Evolutionary conservation across 2,113 vertebrate species (phyloP).

Genomic region (Notiomystis cincta): DNA sequence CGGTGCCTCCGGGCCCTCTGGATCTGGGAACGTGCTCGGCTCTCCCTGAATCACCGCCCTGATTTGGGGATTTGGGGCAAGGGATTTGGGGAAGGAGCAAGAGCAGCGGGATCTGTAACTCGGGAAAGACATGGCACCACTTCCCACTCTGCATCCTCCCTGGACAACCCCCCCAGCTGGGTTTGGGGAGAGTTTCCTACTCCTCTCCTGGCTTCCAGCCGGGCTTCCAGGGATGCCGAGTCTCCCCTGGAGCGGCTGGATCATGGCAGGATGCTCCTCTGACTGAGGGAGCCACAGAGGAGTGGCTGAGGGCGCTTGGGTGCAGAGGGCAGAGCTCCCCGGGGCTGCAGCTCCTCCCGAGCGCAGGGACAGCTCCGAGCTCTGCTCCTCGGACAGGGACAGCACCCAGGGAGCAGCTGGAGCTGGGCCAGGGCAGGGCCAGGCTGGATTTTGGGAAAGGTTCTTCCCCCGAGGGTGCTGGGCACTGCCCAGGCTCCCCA

Average conservation of each 20-base stretch:
- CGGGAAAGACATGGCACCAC: fast-evolving
- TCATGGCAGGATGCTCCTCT: not conserved
- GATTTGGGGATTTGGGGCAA: too few species aligned
- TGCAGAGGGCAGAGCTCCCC: not conserved
- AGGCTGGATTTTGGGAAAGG: not conserved
- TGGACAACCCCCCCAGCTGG: not conserved
- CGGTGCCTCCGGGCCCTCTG: not conserved
- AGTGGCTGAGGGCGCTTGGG: too few species aligned
- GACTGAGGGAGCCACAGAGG: not conserved
- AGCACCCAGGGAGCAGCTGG: not conserved
- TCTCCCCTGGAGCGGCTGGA: not conserved
- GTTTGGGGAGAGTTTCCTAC: not conserved
- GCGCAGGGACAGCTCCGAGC: not conserved
- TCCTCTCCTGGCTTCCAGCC: not conserved
- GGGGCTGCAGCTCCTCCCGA: not conserved
- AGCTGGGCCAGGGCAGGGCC: fast-evolving
- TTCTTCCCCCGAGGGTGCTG: not conserved
- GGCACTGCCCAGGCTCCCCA: not conserved
- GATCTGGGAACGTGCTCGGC: not conserved
- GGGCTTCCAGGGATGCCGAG: not conserved
- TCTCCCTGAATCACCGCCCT: not conserved
- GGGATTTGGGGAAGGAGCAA: not conserved
- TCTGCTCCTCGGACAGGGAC: not conserved
- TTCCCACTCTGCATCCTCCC: not conserved
- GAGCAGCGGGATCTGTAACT: fast-evolving